Evolutionary conservation across 2,113 vertebrate species (phyloP), one percentile per base, ranked within the genome.

Genomic region (Mobula birostris): DNA sequence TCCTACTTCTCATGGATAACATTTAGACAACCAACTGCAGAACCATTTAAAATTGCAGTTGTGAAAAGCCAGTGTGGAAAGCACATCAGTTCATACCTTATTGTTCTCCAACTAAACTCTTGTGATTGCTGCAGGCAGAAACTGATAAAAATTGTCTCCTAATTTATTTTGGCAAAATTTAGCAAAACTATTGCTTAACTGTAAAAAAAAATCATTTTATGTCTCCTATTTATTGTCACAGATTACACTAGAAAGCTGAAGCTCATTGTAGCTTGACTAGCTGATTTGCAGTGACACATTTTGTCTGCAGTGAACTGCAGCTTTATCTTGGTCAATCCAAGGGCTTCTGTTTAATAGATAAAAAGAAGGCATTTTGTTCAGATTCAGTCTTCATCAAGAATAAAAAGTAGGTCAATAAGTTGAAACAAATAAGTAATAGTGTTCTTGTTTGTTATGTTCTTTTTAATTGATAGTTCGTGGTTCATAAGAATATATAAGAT

Each of bases 261-360:
- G 85, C 6, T 17, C 29, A 88, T 90, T 90, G 29, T 90, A 68
- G 7, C 14, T 63, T 88, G 27, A 63, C 5, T 88, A 66, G 61
- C 61, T 90, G 85, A 90, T 90, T 66, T 90, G 29, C 85, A 32
- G 29, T 90, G 85, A n/a, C 85, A 66, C 32, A 90, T 76, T 70
- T 40, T 93, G 40, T 74, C 3, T 93, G 21, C 74, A 3, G 19
- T 92, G 90, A 72, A 19, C 66, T 72, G 90, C 66, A 72, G 90
- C 68, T 40, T 32, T 72, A 24, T 40, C 68, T 32, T 92, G 90
- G 21, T 93, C 5, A 48, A 72, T 19, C 70, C 40, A 74, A 93
- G 70, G 36, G 70, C 36, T 27, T 56, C 21, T 74, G 5, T 24
- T 74, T 93, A 48, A 70, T 27, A 74, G 36, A 36, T 14, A 93